Base-by-base conservation (phyloP, 2,113 vertebrate genomes). In the Pseudopipra pipra region DNA sequence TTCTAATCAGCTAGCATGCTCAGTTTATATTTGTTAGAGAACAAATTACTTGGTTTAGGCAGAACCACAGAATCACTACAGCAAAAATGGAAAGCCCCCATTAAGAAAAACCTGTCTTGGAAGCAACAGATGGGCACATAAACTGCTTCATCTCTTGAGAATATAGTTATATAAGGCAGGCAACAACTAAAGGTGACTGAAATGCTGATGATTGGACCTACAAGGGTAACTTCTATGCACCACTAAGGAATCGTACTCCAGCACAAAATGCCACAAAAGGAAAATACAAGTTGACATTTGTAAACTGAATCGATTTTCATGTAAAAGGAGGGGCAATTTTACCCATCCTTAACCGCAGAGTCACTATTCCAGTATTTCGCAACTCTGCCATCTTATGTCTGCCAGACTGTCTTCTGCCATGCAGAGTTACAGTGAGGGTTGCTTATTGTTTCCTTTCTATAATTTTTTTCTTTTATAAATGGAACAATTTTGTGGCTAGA, bases 221-320 rank as follows among this genome's bases (percentile, higher is more conserved):
- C 14, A 4, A 27, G 12, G 41, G 37, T 54, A 94, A 67, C 23
- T 75, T 79, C 58, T 22, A 5, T 35, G 66, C 16, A 55, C 12
- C 46, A 35, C 28, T 90, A 30, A 73, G 72, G 58, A 91, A 62
- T 14, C 39, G 33, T 12, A 49, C 39, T 52, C 39, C 19, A 79
- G 52, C 68, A 87, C 28, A 71, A 93, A 91, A 93, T 52, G 67
- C 23, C 85, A 76, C 87, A 63, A n/a, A 93, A 79, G 18, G 49
- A 85, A 94, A 89, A 73, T 23, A 31, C 39, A 90, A 65, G 43
- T 74, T 85, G 78, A 85, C 61, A 74, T 93, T 94, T 90, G 51
- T 51, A 79, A 96, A 58, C 39, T 14, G 59, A 62, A 90, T 86
- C 66, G 67, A 93, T 96, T 90, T 95, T 90, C 33, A 30, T 4